These are phyloP conservation scores for Macrosteles quadrilineatus DNA, from an alignment of 1,140 invertebrate genomes.

Conservation along the genomic window DNA sequence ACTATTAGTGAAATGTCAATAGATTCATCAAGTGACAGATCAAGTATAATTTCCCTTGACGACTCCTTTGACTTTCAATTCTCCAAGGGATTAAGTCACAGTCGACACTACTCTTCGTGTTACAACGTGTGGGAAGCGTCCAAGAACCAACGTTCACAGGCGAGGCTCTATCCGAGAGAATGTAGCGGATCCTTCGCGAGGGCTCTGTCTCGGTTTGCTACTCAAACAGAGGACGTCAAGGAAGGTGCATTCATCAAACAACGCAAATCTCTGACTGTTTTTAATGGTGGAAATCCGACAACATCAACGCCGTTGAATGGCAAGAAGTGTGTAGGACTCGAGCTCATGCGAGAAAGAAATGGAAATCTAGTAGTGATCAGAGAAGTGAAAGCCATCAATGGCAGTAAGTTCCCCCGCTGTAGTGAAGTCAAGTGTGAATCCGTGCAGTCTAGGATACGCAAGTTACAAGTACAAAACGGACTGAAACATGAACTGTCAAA, in stretches of 20 bases:
- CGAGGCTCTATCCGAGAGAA: slow-evolving; percentile 52
- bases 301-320: slow-evolving; percentile 16
- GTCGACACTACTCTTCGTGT: slow-evolving; percentile 41
- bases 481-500: slow-evolving; percentile 31
- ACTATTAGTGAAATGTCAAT: slow-evolving; percentile 59
- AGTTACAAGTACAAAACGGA: slow-evolving; percentile 52
- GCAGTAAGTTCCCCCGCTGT: slow-evolving; percentile 55
- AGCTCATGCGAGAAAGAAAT: slow-evolving; percentile 41
- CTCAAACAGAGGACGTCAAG: slow-evolving; percentile 46
- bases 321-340: slow-evolving; percentile 38
- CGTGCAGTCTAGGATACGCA: slow-evolving; percentile 55
- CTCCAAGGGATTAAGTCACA: slow-evolving; percentile 33
- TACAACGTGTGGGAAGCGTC: slow-evolving; percentile 45
- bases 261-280: slow-evolving; percentile 36
- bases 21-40: slow-evolving; percentile 59
- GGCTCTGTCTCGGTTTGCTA: slow-evolving; percentile 53
- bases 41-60: slow-evolving; percentile 58
- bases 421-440: slow-evolving; percentile 59
- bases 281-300: slow-evolving; percentile 30
- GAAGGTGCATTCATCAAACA: slow-evolving; percentile 43
- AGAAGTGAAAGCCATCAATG: slow-evolving; percentile 54
- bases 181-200: slow-evolving; percentile 55
- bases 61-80: slow-evolving; percentile 55
- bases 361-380: slow-evolving; percentile 58
- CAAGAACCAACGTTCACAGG: slow-evolving; percentile 40